Conservation (phyloP, 2,113 vertebrate genomes). For the Ranitomeya variabilis region DNA sequence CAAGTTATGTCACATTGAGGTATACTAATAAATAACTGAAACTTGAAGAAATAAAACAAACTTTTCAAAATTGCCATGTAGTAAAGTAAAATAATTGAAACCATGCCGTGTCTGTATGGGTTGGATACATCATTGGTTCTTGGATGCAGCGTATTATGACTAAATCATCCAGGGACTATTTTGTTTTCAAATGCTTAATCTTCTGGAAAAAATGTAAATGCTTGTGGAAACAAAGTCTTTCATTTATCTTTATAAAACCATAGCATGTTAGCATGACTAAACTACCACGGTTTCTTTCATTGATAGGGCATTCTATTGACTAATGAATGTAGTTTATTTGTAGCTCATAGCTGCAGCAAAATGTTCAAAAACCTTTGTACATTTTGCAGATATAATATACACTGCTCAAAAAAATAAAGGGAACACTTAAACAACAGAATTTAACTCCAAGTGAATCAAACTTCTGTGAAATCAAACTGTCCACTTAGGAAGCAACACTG, state of each 20-base stretch:
- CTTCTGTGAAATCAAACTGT: too few relatives aligned
- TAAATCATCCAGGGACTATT: slow-evolving; percentile 67
- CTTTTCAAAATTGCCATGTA: slow-evolving; percentile 61
- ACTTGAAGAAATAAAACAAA: slow-evolving; percentile 59
- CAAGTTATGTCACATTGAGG: neutral
- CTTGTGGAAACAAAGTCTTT: slow-evolving; percentile 65
- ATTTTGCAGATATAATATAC: neutral
- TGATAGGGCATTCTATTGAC: slow-evolving; percentile 69
- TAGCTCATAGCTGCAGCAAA: neutral
- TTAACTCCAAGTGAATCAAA: too few relatives aligned
- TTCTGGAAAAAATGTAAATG: slow-evolving; percentile 65
- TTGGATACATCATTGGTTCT: slow-evolving; percentile 65
- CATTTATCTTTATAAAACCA: slow-evolving; percentile 68
- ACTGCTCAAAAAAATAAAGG: too few relatives aligned
- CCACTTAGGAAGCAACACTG: too few relatives aligned
- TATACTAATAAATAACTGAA: neutral
- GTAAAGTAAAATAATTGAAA: slow-evolving; percentile 62
- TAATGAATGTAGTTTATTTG: slow-evolving; percentile 43
- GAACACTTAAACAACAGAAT: too few relatives aligned
- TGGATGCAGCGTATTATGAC: slow-evolving; percentile 65
- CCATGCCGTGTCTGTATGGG: slow-evolving; percentile 63
- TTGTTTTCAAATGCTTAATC: slow-evolving; percentile 67
- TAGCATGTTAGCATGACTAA: slow-evolving; percentile 61
- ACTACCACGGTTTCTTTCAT: slow-evolving; percentile 61
- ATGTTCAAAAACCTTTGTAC: neutral